Evolutionary conservation across 1,140 invertebrate genomes (phyloP).

Genomic region (Nasonia giraulti): DNA sequence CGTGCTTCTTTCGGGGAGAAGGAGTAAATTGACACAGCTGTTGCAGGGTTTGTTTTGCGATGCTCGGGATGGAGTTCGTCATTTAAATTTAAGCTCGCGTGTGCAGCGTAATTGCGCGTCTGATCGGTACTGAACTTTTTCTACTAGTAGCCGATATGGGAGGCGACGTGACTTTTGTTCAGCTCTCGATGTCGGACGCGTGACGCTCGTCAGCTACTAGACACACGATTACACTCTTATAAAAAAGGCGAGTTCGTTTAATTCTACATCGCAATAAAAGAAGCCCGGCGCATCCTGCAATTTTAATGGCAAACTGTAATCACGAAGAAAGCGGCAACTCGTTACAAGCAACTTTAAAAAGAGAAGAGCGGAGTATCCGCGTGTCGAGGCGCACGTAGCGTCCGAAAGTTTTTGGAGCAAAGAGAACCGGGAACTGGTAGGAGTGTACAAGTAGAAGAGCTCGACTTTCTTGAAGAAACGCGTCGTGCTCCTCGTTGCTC

Average conservation of each 20-base stretch:
- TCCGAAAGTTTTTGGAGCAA: not conserved
- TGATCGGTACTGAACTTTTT: not conserved
- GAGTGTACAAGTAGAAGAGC: not conserved
- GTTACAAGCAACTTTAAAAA: no score
- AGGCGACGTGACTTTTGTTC: no score
- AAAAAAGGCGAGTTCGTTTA: no score
- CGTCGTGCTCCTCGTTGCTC: conserved; percentile 1
- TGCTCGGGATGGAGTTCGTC: no score
- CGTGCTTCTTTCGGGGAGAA: not conserved
- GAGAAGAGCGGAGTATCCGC: not conserved
- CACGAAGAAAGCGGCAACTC: no score
- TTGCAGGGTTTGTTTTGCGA: not conserved
- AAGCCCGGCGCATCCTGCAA: no score
- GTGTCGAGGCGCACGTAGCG: not conserved
- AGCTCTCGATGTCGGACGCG: no score
- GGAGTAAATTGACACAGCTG: not conserved
- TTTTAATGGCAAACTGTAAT: no score
- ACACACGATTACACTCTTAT: no score
- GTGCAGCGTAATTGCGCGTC: not conserved
- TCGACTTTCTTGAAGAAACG: conserved; percentile 18
- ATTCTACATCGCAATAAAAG: no score
- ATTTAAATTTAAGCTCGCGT: no score
- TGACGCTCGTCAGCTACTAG: no score
- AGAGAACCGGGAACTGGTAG: not conserved
- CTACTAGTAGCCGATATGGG: not conserved